Percentiles rank a stretch among this genome's conserved stretches.
Conservation (phyloP, 2,113 vertebrate species). For the Gymnobelideus leadbeateri region DNA sequence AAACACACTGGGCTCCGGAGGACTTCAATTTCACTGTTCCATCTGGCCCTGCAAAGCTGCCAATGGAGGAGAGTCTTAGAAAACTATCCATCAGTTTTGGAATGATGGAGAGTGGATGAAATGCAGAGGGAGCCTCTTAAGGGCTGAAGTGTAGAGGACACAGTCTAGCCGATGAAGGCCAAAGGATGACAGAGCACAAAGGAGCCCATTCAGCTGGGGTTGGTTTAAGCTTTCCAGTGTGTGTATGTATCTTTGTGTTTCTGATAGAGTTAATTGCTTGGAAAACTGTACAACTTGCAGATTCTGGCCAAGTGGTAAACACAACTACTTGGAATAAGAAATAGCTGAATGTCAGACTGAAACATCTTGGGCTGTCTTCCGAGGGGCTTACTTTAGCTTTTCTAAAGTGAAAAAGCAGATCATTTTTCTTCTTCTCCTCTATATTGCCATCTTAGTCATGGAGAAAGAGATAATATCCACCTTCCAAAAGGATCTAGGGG, state of each 20-base stretch:
- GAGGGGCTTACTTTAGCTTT: background rate
- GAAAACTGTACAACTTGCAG: slow-evolving; percentile 67
- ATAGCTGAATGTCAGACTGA: background rate
- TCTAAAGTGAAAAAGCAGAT: background rate
- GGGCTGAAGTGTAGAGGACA: background rate
- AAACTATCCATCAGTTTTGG: slow-evolving; percentile 50
- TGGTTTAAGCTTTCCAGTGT: slow-evolving; percentile 24
- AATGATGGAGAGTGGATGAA: accelerated
- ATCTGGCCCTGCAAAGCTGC: accelerated
- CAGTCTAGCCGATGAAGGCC: slow-evolving; percentile 24
- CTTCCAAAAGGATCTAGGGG: background rate
- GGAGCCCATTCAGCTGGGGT: slow-evolving; percentile 65
- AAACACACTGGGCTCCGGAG: background rate
- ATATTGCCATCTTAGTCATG: background rate
- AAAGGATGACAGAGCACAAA: slow-evolving; percentile 52
- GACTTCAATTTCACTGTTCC: slow-evolving; percentile 24
- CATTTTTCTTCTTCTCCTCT: background rate
- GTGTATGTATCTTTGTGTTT: slow-evolving; percentile 48
- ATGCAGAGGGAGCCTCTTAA: slow-evolving; percentile 24
- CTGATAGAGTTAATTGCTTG: slow-evolving; percentile 66
- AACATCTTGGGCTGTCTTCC: background rate
- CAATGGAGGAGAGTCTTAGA: slow-evolving; percentile 8
- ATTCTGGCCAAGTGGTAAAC: slow-evolving; percentile 56
- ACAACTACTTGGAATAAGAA: slow-evolving; percentile 57
- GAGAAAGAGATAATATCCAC: background rate